phyloP scores from a whole-genome alignment of 2,888 invertebrate species.

The Habroteleia sp. region DNA sequence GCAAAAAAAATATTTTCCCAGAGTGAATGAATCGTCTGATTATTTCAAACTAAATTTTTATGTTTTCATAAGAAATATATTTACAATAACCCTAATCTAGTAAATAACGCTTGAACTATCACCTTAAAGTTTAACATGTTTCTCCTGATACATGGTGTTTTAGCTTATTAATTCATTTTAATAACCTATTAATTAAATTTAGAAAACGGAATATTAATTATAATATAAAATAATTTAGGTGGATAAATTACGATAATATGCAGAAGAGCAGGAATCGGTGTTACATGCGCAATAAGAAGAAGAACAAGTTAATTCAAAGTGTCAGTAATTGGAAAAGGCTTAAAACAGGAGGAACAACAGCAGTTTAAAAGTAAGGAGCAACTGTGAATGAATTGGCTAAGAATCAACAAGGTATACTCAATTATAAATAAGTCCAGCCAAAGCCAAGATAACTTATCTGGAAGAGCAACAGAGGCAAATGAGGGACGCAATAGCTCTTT shows the following conservation, averaged over 20 bases:
- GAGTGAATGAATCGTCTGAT: too few relatives aligned
- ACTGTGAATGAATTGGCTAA: slow-evolving; percentile 86
- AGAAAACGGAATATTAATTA: too few relatives aligned
- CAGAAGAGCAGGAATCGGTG: slow-evolving; percentile 92
- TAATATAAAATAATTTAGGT: slow-evolving; percentile 82
- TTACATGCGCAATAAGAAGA: slow-evolving; percentile 92
- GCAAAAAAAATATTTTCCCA: too few relatives aligned
- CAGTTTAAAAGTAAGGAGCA: slow-evolving; percentile 86
- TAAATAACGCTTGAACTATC: too few relatives aligned
- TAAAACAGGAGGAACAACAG: slow-evolving; percentile 88
- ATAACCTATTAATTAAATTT: too few relatives aligned
- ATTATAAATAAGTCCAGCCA: slow-evolving; percentile 93
- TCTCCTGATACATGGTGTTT: too few relatives aligned
- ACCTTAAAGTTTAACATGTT: too few relatives aligned
- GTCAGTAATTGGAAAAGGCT: slow-evolving; percentile 91
- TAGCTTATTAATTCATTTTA: too few relatives aligned
- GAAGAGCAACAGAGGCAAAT: slow-evolving; percentile 92
- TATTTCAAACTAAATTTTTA: too few relatives aligned
- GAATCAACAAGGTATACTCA: slow-evolving; percentile 90
- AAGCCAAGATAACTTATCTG: slow-evolving; percentile 91
- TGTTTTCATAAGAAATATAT: too few relatives aligned
- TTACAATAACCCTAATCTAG: too few relatives aligned
- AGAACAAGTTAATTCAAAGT: slow-evolving; percentile 89
- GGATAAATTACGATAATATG: slow-evolving; percentile 91
- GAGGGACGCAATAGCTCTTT: slow-evolving; percentile 87